Conservation (phyloP, 2,797 vertebrate species). For the Babyrousa celebensis region DNA sequence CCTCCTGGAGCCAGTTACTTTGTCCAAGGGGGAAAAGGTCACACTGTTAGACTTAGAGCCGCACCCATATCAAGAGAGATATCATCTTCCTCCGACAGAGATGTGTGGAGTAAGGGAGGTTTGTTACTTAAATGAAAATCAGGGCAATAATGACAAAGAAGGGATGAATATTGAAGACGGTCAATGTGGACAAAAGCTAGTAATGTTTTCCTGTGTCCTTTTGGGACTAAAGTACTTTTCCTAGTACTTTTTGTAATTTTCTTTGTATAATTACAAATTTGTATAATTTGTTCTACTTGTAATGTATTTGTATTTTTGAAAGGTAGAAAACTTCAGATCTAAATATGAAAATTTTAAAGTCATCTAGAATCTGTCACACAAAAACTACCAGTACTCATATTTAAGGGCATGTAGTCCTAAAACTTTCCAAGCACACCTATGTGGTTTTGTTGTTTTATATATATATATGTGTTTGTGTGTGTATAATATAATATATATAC, state of each 20-base stretch:
- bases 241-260: too few relatives aligned
- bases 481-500: neutral
- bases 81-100: neutral
- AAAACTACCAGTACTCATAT: neutral
- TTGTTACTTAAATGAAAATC: neutral
- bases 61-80: neutral
- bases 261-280: neutral
- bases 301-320: neutral
- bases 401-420: neutral
- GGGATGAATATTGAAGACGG: neutral
- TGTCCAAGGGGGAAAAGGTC: neutral
- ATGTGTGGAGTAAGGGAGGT: neutral
- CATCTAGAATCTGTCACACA: constrained; percentile 1
- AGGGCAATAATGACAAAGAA: neutral
- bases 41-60: neutral
- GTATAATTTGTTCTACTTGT: neutral
- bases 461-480: neutral
- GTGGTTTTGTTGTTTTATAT: neutral
- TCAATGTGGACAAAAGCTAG: neutral
- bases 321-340: neutral
- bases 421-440: neutral
- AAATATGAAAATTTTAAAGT: constrained; percentile 12
- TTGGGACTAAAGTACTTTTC: neutral
- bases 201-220: neutral
- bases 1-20: neutral